Percentiles rank a stretch among this genome's conserved stretches.
These are phyloP conservation scores for Sander vitreus DNA, from an alignment of 2,113 vertebrate species.

Conservation along the genomic window DNA sequence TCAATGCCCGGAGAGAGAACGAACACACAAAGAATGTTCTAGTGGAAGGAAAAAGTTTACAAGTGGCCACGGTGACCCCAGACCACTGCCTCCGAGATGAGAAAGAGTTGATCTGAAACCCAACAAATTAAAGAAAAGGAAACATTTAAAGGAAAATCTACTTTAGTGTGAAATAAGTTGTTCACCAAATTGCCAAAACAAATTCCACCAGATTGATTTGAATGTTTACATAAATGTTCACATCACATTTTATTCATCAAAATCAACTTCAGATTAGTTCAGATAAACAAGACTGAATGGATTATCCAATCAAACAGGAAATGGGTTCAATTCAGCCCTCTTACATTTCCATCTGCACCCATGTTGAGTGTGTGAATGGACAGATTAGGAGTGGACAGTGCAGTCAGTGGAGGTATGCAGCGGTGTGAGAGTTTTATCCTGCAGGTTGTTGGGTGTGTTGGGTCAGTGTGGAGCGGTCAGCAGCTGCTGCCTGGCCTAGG, in stretches of 20 bases:
- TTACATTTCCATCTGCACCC: constrained; percentile 25
- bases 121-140: constrained; percentile 17
- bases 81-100: constrained; percentile 33
- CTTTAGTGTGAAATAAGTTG: neutral
- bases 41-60: constrained; percentile 78
- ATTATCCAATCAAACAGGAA: constrained; percentile 50
- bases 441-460: constrained; percentile 76
- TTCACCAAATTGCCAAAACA: neutral
- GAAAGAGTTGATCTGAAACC: constrained; percentile 47
- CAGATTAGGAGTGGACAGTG: constrained; percentile 61
- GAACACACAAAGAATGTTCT: constrained; percentile 75
- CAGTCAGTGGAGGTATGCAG: constrained; percentile 71
- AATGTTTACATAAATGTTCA: neutral
- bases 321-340: constrained; percentile 33
- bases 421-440: constrained; percentile 64
- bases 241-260: neutral
- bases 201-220: neutral
- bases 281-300: constrained; percentile 14
- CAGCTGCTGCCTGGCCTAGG: constrained; percentile 97
- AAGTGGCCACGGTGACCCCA: constrained; percentile 74
- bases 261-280: constrained; percentile 26
- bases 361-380: constrained; percentile 61
- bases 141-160: neutral
- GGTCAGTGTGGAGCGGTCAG: constrained; percentile 88
- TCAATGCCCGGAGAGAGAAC: constrained; percentile 79